Evolutionary conservation across 2,888 invertebrate genomes (phyloP).

Genomic region (Labia minor): DNA sequence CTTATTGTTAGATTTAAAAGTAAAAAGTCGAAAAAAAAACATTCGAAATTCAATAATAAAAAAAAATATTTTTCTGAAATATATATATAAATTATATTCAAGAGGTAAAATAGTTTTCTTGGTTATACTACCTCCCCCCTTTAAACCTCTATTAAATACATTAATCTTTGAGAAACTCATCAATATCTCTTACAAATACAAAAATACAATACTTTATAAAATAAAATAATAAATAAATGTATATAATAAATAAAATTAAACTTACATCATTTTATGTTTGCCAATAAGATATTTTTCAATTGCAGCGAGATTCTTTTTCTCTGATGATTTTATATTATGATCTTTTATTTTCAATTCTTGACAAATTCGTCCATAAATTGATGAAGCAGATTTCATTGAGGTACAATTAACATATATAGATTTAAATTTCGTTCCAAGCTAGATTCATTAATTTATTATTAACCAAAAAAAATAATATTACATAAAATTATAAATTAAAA

Average conservation of each 20-base stretch:
- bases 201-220: neutral
- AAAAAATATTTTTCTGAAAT: no score
- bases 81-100: no score
- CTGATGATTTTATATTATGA: slow-evolving; percentile 41
- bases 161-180: no score
- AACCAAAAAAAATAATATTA: slow-evolving; percentile 21
- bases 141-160: no score
- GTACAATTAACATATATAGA: slow-evolving; percentile 80
- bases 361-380: slow-evolving; percentile 68
- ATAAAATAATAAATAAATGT: neutral
- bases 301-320: slow-evolving; percentile 52
- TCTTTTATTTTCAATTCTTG: slow-evolving; percentile 54
- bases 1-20: no score
- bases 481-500: no score
- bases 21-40: no score
- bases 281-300: slow-evolving; percentile 59
- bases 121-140: no score
- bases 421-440: slow-evolving; percentile 45
- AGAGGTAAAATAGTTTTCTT: no score
- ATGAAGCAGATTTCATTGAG: slow-evolving; percentile 67
- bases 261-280: slow-evolving; percentile 63
- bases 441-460: no score
- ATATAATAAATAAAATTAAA: slow-evolving; percentile 23
- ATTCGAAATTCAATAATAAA: no score
- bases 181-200: no score